These are phyloP conservation scores for Drosophila murphyi DNA, from an alignment of 1,140 invertebrate genomes.

Conservation along the genomic window DNA sequence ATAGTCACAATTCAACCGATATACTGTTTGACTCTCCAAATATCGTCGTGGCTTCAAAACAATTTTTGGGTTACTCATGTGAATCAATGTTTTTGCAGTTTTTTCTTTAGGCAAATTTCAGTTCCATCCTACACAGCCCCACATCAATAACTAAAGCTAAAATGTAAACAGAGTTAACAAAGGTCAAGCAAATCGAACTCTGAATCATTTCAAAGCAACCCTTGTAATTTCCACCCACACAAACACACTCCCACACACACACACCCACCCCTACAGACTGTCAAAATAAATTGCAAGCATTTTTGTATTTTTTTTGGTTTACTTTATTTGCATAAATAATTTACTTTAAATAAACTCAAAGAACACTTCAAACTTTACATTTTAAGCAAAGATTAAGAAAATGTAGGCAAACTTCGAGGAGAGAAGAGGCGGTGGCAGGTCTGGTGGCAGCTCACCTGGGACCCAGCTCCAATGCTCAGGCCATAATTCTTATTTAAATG, in stretches of 20 bases:
- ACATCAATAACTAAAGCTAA: slow-evolving; percentile 59
- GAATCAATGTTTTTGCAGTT: no score
- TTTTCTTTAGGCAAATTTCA: no score
- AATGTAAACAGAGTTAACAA: slow-evolving; percentile 67
- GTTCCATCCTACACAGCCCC: background rate
- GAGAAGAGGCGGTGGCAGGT: slow-evolving; percentile 7
- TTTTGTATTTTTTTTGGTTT: slow-evolving; percentile 41
- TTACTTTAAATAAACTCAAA: slow-evolving; percentile 77
- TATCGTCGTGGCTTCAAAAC: no score
- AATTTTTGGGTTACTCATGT: no score
- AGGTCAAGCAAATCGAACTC: slow-evolving; percentile 50
- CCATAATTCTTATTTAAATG: slow-evolving; percentile 77
- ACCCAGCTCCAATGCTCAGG: slow-evolving; percentile 15
- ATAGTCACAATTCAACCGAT: no score
- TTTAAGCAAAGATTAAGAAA: slow-evolving; percentile 35
- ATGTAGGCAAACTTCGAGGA: background rate
- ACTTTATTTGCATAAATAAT: slow-evolving; percentile 81
- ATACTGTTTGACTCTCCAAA: no score
- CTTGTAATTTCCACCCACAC: slow-evolving; percentile 38
- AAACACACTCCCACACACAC: slow-evolving; percentile 4
- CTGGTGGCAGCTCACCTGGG: slow-evolving; percentile 50
- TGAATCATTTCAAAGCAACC: slow-evolving; percentile 33
- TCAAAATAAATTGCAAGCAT: slow-evolving; percentile 73
- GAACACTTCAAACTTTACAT: slow-evolving; percentile 49
- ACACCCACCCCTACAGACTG: slow-evolving; percentile 9